Conservation (phyloP, 2,113 vertebrate species). For the Tauraco erythrolophus region DNA sequence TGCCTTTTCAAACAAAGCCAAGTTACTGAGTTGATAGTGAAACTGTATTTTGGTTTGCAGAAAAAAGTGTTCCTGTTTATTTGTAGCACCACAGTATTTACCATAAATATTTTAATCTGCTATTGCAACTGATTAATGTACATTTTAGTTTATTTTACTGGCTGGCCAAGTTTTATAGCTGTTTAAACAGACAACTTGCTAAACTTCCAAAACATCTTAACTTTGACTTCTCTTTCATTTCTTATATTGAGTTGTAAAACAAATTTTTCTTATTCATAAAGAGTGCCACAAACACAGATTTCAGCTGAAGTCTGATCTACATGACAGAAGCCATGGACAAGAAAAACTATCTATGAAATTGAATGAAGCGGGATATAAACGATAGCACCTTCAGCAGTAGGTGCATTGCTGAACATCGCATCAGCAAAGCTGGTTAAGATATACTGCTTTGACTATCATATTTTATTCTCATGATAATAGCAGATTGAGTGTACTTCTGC, state of each 20-base stretch:
- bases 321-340: not conserved
- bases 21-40: not conserved
- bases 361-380: not conserved
- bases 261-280: constrained; percentile 1
- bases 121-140: not conserved
- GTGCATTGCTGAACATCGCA: not conserved
- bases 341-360: not conserved
- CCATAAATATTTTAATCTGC: not conserved
- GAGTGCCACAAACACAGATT: constrained; percentile 13
- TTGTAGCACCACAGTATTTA: not conserved
- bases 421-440: not conserved
- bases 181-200: not conserved
- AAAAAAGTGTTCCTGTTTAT: not conserved
- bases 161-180: not conserved
- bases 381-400: not conserved
- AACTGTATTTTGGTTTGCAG: not conserved
- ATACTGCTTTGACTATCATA: not conserved
- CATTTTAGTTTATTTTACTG: not conserved
- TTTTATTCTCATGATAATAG: not conserved
- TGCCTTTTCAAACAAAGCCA: not conserved
- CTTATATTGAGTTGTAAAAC: not conserved
- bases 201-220: not conserved
- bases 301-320: not conserved
- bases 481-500: not conserved
- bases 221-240: not conserved